Percentiles rank a stretch among this genome's conserved stretches.
Evolutionary conservation across 2,888 invertebrate genomes (phyloP).

Genomic region (Pseudoips prasinana): DNA sequence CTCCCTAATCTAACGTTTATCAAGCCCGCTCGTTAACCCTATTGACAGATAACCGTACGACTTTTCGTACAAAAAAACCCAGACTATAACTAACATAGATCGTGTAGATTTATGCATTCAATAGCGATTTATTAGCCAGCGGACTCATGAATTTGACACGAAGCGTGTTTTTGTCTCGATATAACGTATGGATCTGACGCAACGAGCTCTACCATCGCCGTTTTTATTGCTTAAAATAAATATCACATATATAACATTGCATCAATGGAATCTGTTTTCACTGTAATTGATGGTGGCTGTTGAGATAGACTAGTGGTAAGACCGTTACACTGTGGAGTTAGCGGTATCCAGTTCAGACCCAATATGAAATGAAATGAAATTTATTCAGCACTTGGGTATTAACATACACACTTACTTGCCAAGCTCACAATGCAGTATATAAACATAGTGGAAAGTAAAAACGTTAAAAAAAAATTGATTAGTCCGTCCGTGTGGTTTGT

Average conservation of each 20-base stretch:
- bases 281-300: slow-evolving; percentile 17
- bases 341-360: too few species aligned
- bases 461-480: too few species aligned
- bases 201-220: slow-evolving; percentile 30
- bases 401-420: too few species aligned
- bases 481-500: too few species aligned
- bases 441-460: too few species aligned
- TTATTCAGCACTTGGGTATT: too few species aligned
- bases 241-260: slow-evolving; percentile 50
- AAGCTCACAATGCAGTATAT: too few species aligned
- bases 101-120: slow-evolving; percentile 43
- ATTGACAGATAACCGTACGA: slow-evolving; percentile 28
- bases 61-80: slow-evolving; percentile 11
- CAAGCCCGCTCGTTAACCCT: slow-evolving; percentile 19
- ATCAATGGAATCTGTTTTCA: slow-evolving; percentile 38
- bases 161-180: slow-evolving; percentile 46
- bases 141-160: slow-evolving; percentile 47
- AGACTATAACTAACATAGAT: slow-evolving; percentile 46
- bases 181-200: slow-evolving; percentile 47
- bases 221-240: slow-evolving; percentile 49
- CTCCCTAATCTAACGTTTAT: slow-evolving; percentile 23
- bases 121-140: slow-evolving; percentile 47
- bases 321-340: too few species aligned
- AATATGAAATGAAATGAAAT: too few species aligned
- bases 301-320: slow-evolving; percentile 8